A percentile compares a stretch with the other conserved stretches of the same genome.
phyloP scores from a whole-genome alignment of 2,113 vertebrate genomes.

The Podocnemis expansa region DNA sequence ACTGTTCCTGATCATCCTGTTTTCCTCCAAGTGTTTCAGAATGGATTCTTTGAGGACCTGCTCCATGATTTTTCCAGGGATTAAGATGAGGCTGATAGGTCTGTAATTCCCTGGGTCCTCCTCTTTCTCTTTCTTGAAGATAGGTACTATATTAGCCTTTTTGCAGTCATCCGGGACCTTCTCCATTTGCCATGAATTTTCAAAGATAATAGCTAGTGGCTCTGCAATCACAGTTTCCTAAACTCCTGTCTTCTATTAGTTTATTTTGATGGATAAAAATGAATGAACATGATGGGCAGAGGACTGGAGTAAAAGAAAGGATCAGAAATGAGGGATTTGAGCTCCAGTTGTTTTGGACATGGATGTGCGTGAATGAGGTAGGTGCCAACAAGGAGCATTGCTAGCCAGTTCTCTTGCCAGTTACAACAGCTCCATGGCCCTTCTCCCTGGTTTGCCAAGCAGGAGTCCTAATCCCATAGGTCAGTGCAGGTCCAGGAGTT shows the following conservation, averaged over 20 bases:
- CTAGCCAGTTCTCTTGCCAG: neutral
- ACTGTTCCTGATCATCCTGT: no score
- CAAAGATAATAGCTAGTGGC: no score
- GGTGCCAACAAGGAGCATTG: neutral
- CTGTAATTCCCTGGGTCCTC: no score
- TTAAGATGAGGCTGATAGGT: no score
- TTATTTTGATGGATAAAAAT: neutral
- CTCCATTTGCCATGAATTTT: no score
- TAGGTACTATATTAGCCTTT: no score
- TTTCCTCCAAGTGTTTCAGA: no score
- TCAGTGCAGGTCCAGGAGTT: neutral
- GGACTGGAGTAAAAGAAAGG: neutral
- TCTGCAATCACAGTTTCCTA: no score
- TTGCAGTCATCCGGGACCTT: no score
- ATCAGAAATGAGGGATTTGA: neutral
- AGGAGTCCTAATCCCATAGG: neutral
- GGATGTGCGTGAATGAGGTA: neutral
- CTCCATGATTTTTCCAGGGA: no score
- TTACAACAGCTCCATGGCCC: neutral
- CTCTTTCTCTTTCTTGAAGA: no score
- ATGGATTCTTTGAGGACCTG: no score
- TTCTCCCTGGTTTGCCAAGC: neutral
- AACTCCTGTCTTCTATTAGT: neutral
- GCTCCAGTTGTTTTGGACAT: neutral
- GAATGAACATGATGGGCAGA: neutral